phyloP scores from a whole-genome alignment of 2,888 invertebrate genomes.

The Oligia latruncula region DNA sequence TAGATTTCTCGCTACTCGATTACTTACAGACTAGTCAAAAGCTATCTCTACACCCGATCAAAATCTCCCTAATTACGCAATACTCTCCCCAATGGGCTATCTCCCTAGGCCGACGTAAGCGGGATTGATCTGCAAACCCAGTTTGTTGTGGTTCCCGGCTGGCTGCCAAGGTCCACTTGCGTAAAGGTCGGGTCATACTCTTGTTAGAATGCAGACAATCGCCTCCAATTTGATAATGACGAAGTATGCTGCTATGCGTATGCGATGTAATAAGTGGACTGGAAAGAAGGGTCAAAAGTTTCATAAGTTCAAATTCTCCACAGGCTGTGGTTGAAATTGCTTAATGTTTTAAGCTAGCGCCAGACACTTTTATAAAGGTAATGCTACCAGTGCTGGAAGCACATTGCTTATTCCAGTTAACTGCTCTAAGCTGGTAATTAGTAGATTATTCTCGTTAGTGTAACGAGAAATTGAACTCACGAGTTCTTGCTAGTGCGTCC shows the following conservation, averaged over 20 bases:
- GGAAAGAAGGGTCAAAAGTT: not conserved
- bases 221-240: conserved; percentile 4
- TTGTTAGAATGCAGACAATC: conserved; percentile 29
- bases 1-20: not conserved
- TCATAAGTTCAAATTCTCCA: not conserved
- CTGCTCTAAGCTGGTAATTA: too few relatives aligned
- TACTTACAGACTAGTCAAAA: not conserved
- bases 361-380: not conserved
- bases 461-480: not conserved
- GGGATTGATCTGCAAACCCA: conserved; percentile 59
- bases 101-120: conserved; percentile 41
- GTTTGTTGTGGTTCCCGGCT: conserved; percentile 42
- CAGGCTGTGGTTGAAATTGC: not conserved
- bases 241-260: not conserved
- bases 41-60: not conserved
- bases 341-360: not conserved
- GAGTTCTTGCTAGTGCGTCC: not conserved
- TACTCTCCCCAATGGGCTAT: not conserved
- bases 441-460: not conserved
- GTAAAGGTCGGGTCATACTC: conserved; percentile 53
- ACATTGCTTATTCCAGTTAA: not conserved
- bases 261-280: not conserved
- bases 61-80: not conserved
- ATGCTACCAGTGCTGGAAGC: too few relatives aligned
- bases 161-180: conserved; percentile 54